These are phyloP conservation scores for Ceratoteleas bidentatus DNA, from an alignment of 1,140 invertebrate species.

Conservation along the genomic window DNA sequence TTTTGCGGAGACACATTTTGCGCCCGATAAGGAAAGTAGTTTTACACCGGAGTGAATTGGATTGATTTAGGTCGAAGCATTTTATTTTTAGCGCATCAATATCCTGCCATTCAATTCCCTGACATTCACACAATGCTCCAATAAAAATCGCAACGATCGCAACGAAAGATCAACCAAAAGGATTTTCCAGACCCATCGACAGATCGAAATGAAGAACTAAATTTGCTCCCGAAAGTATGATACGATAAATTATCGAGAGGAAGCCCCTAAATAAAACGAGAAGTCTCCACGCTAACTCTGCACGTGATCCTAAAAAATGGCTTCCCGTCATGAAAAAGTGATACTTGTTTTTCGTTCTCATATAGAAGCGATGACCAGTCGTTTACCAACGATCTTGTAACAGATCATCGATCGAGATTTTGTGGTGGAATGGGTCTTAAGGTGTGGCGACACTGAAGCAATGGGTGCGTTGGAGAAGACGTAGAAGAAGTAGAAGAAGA, in stretches of 20 bases:
- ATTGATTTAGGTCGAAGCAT: too few species aligned
- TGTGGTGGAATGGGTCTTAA: slow-evolving; percentile 60
- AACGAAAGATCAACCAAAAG: too few species aligned
- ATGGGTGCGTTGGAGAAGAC: slow-evolving; percentile 59
- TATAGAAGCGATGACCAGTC: slow-evolving; percentile 60
- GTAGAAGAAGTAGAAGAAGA: slow-evolving; percentile 7
- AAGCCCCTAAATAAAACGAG: slow-evolving; percentile 23
- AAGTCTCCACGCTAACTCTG: slow-evolving; percentile 25
- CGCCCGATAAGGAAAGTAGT: too few species aligned
- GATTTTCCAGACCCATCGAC: too few species aligned
- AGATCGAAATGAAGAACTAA: too few species aligned
- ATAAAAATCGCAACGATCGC: too few species aligned
- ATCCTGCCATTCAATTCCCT: too few species aligned
- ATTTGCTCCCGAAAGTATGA: background rate
- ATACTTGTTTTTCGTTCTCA: slow-evolving; percentile 54
- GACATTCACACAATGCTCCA: too few species aligned
- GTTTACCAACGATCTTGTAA: slow-evolving; percentile 64
- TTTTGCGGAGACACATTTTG: too few species aligned
- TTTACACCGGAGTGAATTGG: too few species aligned
- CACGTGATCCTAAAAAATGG: slow-evolving; percentile 47
- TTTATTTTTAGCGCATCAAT: too few species aligned
- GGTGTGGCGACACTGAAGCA: slow-evolving; percentile 64
- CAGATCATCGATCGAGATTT: slow-evolving; percentile 67
- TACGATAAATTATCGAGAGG: slow-evolving; percentile 34
- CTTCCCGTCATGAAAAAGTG: slow-evolving; percentile 45